These are phyloP conservation scores for Suncus etruscus DNA, from an alignment of 2,113 vertebrate genomes.

Conservation along the genomic window DNA sequence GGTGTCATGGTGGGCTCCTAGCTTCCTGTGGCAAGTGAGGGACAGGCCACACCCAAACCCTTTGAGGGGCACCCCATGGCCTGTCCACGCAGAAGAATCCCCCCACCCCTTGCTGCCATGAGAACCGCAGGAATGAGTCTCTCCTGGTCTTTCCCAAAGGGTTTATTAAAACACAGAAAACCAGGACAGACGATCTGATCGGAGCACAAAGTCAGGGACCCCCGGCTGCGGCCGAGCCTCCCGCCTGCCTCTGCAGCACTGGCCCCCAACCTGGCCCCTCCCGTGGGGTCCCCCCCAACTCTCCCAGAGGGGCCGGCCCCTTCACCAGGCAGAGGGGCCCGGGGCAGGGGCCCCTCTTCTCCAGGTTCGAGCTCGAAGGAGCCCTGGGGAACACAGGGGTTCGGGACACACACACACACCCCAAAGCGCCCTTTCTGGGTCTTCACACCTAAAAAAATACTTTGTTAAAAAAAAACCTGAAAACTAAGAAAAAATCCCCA, in stretches of 20 bases:
- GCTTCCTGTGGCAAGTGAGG: background rate
- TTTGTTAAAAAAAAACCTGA: conserved; percentile 82
- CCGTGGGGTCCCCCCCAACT: background rate
- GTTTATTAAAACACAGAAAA: conserved; percentile 91
- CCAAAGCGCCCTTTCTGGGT: conserved; percentile 77
- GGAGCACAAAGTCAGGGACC: conserved; percentile 81
- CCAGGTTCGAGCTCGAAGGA: background rate
- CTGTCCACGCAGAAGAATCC: background rate
- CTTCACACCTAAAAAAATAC: conserved; percentile 84
- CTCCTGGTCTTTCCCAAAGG: conserved; percentile 80
- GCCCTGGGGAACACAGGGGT: background rate
- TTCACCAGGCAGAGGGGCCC: background rate
- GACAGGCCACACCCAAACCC: background rate
- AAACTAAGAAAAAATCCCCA: conserved; percentile 62
- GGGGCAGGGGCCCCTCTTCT: background rate
- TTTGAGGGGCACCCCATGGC: background rate
- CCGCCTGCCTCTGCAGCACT: background rate
- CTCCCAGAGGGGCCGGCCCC: background rate
- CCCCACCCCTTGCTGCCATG: too few relatives aligned
- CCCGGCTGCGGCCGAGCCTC: conserved; percentile 37
- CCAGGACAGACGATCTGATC: conserved; percentile 85
- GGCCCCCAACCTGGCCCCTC: too few relatives aligned
- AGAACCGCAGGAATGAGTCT: accelerated
- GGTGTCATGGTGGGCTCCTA: too few relatives aligned
- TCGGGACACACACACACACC: conserved; percentile 72